Evolutionary conservation across 2,797 vertebrate genomes (phyloP), one percentile per base, ranked within the genome.

Genomic region (Hydrophis major): DNA sequence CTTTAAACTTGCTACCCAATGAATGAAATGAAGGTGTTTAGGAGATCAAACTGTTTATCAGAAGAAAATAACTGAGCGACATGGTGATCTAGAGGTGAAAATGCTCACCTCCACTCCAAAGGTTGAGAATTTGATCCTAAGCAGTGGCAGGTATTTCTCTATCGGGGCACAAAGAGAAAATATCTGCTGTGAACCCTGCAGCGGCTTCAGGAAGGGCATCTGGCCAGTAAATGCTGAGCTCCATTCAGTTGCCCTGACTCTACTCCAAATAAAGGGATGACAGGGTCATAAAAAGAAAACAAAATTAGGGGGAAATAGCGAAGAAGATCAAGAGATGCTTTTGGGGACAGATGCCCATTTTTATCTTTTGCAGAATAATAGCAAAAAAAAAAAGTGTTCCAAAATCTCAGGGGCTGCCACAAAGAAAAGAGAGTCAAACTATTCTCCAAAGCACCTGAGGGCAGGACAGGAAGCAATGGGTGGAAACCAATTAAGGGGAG

Each of bases 291-390:
- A 32, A 69, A 3, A 69, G 63, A 16, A 69, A 69, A 32, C 1
- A 32, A 69, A 69, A 28, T 14, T 18, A 74, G n/a, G 14, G n/a
- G 25, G 28, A 92, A 93, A 94, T 94, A 96, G 86, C 87, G 63
- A 57, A 57, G 92, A 90, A 91, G 92, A 86, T 94, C 91, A 94
- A 96, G 93, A 93, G 61, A 20, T 93, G 94, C 57, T 95, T 47
- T 95, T 89, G 94, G 90, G 92, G 88, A 66, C 63, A 94, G 92
- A 93, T 47, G 93, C 90, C 37, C 83, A 90, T 92, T 91, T 95
- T 87, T 92, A 37, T 88, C 53, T 91, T 66, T 88, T 93, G 88
- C 63, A 69, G 11, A 91, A 66, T 94, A 95, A 55, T 13, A 55
- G 53, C 53, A 12, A 55, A 55, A 55, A 47, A 42, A 50, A 55